Evolutionary conservation across 2,797 vertebrate species (phyloP).

Genomic region (Acanthornis magna): DNA sequence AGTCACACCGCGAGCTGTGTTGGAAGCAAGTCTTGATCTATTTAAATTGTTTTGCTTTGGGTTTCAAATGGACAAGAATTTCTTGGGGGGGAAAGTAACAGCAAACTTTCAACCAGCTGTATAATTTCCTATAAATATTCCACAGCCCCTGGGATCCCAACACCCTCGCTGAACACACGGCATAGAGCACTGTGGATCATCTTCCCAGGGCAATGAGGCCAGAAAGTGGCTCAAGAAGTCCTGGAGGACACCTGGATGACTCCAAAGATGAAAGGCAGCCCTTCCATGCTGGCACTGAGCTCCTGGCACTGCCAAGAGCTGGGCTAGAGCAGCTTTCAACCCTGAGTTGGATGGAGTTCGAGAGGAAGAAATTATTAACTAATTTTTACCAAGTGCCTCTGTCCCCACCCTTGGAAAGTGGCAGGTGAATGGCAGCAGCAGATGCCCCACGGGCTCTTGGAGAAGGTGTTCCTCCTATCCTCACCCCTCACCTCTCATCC

Average conservation of each 20-base stretch:
- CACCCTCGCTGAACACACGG: rapidly evolving
- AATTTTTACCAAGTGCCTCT: neutral
- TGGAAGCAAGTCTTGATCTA: neutral
- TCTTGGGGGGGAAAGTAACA: neutral
- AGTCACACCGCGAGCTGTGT: neutral
- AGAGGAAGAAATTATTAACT: neutral
- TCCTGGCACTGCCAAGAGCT: neutral
- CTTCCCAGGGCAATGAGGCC: neutral
- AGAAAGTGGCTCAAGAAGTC: neutral
- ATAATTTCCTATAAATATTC: neutral
- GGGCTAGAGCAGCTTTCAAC: neutral
- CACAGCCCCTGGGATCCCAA: neutral
- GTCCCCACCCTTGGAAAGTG: neutral
- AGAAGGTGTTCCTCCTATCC: neutral
- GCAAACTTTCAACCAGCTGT: neutral
- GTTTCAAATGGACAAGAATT: neutral
- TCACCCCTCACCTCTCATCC: neutral
- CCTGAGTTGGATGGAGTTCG: neutral
- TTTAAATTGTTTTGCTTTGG: neutral
- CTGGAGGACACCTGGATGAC: neutral
- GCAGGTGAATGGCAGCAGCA: neutral
- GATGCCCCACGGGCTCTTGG: neutral
- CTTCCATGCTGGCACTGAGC: rapidly evolving
- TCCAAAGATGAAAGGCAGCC: neutral
- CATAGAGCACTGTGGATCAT: rapidly evolving